Base-by-base conservation (phyloP, 1,140 invertebrate species). In the Monochamus saltuarius region DNA sequence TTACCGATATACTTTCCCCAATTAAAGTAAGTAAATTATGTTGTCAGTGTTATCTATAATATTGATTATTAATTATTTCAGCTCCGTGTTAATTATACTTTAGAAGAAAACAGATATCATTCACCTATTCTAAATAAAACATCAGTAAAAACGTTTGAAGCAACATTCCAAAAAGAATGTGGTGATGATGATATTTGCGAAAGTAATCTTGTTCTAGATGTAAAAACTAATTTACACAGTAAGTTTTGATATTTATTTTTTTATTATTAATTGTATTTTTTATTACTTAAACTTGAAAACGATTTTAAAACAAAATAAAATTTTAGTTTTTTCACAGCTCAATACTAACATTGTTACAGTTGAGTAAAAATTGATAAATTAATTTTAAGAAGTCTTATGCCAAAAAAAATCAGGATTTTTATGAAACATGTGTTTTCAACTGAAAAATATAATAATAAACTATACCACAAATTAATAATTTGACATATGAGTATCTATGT, bases 121-220 rank as follows among this genome's bases (percentile, higher is more conserved):
- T 91, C 89, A 65, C 94, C 95, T 0, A 94, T 97, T 51, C 77
- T 97, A 10, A 95, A 97, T 77, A 90, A 91, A 61, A 86, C 90
- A 73, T 92, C 93, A 0, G 86, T 86, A 8, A 87, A 87, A 65
- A 79, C 87, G 4, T 95, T 96, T 69, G 83, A 89, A 69, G 93
- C 90, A 2, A 89, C 87, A 17, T 97, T 98, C 79, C 85, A 94
- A 52, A 97, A 96, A 78, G 92, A 97, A 71, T 98, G 95, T 74
- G 95, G 94, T 7, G 78, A 84, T 0, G 92, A 97, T 73, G 92
- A 95, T 69, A 81, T 92, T 17, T 98, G 95, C 75, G 85, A 92
- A 67, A 96, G 93, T 75, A 84, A 95, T 71, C 75, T 97, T n/a
- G 77, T 83, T 55, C 75, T 95, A 0, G 74, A 81, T n/a, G 86